Conservation (phyloP, 2,797 vertebrate genomes). For the Natrix natrix region DNA sequence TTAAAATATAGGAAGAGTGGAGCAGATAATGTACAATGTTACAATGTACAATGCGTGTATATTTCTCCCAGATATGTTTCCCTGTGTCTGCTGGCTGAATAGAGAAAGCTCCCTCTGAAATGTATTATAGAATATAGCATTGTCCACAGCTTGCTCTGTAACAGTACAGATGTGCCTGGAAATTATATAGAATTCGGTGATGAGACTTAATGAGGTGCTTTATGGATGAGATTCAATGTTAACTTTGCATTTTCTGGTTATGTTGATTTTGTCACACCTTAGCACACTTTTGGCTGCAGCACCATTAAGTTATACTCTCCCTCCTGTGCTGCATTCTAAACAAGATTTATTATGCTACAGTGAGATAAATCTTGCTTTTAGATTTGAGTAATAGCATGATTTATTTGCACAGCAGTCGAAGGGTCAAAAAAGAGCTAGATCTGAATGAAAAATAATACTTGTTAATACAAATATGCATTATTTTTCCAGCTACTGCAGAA, state of each 20-base stretch:
- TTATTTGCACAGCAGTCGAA: conserved; percentile 46
- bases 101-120: neutral
- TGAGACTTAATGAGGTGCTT: conserved; percentile 58
- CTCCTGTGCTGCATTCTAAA: conserved; percentile 47
- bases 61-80: neutral
- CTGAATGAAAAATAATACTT: conserved; percentile 55
- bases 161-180: conserved; percentile 41
- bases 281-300: conserved; percentile 51
- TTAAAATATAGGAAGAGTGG: neutral
- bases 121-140: neutral
- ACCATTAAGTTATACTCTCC: conserved; percentile 41
- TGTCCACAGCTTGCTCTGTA: conserved; percentile 36
- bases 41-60: neutral
- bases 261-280: conserved; percentile 61
- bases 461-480: neutral
- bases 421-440: conserved; percentile 22
- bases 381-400: conserved; percentile 53
- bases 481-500: conserved; percentile 28
- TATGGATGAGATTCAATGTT: conserved; percentile 61
- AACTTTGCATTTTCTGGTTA: conserved; percentile 60
- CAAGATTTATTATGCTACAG: conserved; percentile 55
- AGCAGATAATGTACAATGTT: neutral
- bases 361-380: conserved; percentile 61
- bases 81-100: neutral
- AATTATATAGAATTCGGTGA: conserved; percentile 38